phyloP scores from a whole-genome alignment of 2,797 vertebrate genomes.

The Benthosema pterotum region DNA sequence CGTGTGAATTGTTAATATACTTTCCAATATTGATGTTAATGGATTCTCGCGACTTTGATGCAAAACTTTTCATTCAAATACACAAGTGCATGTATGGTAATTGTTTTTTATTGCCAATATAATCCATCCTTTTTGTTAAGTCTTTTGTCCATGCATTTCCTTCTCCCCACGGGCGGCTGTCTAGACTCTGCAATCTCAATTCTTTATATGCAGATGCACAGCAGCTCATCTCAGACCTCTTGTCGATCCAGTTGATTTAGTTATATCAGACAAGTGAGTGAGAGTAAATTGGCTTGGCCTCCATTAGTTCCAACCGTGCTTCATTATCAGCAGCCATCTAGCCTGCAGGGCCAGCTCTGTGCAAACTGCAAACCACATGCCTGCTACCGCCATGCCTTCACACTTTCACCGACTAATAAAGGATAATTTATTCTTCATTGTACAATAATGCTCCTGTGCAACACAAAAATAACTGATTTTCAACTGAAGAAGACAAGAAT shows the following conservation, averaged over 20 bases:
- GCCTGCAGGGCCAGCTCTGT: conserved; percentile 58
- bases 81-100: background rate
- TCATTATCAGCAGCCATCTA: conserved; percentile 64
- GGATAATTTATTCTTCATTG: too few species aligned
- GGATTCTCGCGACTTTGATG: too few species aligned
- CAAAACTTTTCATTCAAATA: background rate
- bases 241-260: conserved; percentile 47
- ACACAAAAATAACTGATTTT: too few species aligned
- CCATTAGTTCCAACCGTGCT: conserved; percentile 58
- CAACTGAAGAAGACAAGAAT: too few species aligned
- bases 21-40: too few species aligned
- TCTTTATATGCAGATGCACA: conserved; percentile 44
- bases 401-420: too few species aligned
- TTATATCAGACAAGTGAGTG: conserved; percentile 52
- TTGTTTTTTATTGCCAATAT: conserved; percentile 35
- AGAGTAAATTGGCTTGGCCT: conserved; percentile 64
- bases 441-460: too few species aligned
- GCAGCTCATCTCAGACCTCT: conserved; percentile 45
- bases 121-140: conserved; percentile 16
- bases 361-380: conserved; percentile 15
- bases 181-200: conserved; percentile 37
- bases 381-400: too few species aligned
- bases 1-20: too few species aligned
- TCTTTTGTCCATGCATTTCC: conserved; percentile 3
- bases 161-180: conserved; percentile 9